phyloP scores from a whole-genome alignment of 2,888 invertebrate genomes.

The Torymus auratus region DNA sequence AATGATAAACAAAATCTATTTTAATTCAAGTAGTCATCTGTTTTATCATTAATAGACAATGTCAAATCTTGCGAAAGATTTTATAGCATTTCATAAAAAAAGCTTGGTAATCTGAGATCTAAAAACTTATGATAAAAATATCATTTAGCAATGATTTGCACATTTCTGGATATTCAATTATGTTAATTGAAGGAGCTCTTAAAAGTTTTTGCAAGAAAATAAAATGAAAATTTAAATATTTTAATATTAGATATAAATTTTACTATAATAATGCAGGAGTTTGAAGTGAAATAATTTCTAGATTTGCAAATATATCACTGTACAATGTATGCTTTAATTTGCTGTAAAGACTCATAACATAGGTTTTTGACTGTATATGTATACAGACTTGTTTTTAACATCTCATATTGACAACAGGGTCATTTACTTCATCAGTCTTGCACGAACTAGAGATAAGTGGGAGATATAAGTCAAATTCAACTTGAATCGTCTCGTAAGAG shows the following conservation, averaged over 20 bases:
- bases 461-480: conserved; percentile 56
- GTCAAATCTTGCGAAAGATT: conserved; percentile 36
- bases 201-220: not conserved
- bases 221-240: not conserved
- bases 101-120: conserved; percentile 6
- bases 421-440: conserved; percentile 55
- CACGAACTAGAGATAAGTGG: conserved; percentile 57
- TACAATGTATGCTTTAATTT: not conserved
- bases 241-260: no score
- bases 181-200: not conserved
- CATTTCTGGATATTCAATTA: not conserved
- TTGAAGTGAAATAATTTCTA: no score
- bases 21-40: conserved; percentile 23
- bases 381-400: conserved; percentile 49
- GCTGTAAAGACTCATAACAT: not conserved
- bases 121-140: conserved; percentile 38
- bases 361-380: conserved; percentile 8
- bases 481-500: conserved; percentile 63
- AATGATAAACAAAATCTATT: conserved; percentile 28
- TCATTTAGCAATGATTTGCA: not conserved
- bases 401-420: conserved; percentile 51
- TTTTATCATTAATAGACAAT: conserved; percentile 21
- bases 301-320: no score
- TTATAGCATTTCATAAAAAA: conserved; percentile 11
- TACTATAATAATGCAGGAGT: no score